These are phyloP conservation scores for Alligator sinensis DNA, from an alignment of 2,113 vertebrate genomes.

Conservation along the genomic window DNA sequence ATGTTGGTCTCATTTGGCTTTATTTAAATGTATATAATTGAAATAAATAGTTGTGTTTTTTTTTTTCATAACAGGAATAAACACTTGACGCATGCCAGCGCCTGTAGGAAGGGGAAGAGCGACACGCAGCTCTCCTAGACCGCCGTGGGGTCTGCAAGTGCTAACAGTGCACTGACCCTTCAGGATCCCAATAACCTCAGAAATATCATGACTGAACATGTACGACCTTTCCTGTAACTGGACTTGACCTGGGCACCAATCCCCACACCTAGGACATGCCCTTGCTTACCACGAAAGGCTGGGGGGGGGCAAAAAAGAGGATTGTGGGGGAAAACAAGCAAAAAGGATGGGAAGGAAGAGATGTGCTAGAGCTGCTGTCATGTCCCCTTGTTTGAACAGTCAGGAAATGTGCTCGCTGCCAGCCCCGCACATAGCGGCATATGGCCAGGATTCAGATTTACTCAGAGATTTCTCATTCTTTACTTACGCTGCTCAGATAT, in stretches of 20 bases:
- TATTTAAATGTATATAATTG: slow-evolving; percentile 47
- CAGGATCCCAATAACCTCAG: slow-evolving; percentile 18
- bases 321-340: too few relatives aligned
- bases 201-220: not conserved
- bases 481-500: not conserved
- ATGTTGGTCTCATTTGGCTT: slow-evolving; percentile 8
- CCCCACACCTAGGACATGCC: too few relatives aligned
- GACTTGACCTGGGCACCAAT: not conserved
- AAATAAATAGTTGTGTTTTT: not conserved
- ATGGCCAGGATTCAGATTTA: accelerated
- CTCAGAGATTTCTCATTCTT: not conserved
- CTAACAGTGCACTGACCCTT: not conserved
- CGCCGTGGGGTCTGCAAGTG: too few relatives aligned
- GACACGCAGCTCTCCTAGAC: too few relatives aligned
- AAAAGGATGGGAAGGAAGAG: not conserved
- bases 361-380: accelerated
- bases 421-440: accelerated
- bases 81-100: not conserved
- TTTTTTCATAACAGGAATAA: slow-evolving; percentile 17
- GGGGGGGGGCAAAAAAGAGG: too few relatives aligned
- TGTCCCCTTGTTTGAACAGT: accelerated
- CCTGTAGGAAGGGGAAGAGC: slow-evolving; percentile 2
- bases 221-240: not conserved
- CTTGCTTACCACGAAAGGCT: too few relatives aligned
- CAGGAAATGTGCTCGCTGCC: not conserved